A percentile compares a stretch with the other conserved stretches of the same genome.
Evolutionary conservation across 2,797 vertebrate species (phyloP).

Genomic region (Tympanoctomys barrerae): DNA sequence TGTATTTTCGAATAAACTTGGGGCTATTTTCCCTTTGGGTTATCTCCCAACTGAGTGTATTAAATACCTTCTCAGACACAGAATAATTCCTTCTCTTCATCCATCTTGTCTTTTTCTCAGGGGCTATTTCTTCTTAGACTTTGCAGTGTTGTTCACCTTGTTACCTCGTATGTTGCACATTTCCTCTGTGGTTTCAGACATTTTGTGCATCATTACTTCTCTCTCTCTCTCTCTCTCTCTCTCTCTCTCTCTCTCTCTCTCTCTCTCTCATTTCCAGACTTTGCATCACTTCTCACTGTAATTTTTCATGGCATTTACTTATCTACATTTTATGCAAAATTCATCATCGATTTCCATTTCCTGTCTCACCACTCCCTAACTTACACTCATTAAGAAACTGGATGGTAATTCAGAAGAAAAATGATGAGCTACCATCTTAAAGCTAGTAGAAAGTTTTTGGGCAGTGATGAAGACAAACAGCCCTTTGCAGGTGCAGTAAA

Average conservation of each 20-base stretch:
- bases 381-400: neutral
- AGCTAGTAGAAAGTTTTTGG: neutral
- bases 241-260: neutral
- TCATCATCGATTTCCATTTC: constrained; percentile 5
- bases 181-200: constrained; percentile 84
- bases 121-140: neutral
- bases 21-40: constrained; percentile 74
- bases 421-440: neutral
- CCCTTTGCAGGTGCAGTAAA: neutral
- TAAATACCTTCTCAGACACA: constrained; percentile 78
- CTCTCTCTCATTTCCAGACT: constrained; percentile 36
- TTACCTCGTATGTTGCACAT: constrained; percentile 78
- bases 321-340: constrained; percentile 56
- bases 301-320: constrained; percentile 57
- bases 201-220: constrained; percentile 81
- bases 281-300: constrained; percentile 69
- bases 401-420: neutral
- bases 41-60: constrained; percentile 75
- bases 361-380: neutral
- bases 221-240: neutral
- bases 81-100: constrained; percentile 73
- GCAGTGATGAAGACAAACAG: neutral
- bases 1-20: constrained; percentile 76
- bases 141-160: constrained; percentile 78
- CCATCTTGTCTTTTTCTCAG: constrained; percentile 67